phyloP scores from a whole-genome alignment of 2,113 vertebrate species.

The Larimichthys polyactis region DNA sequence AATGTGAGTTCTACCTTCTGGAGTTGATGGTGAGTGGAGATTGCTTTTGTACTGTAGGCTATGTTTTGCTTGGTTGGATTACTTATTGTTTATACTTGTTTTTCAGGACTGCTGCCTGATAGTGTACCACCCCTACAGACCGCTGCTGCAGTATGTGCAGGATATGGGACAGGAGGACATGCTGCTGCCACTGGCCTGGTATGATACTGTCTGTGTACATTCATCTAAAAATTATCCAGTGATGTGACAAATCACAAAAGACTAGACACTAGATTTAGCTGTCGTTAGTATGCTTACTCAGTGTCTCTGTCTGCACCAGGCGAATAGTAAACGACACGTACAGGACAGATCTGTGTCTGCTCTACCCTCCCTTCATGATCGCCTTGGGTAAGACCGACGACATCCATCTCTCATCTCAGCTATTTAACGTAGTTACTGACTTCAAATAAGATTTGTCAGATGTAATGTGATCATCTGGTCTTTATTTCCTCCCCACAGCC shows the following conservation, averaged over 20 bases:
- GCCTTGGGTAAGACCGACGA: conserved; percentile 90
- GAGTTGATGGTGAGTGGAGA: conserved; percentile 94
- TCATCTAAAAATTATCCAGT: background rate
- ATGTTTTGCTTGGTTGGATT: background rate
- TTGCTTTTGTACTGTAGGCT: background rate
- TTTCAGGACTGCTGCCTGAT: conserved; percentile 98
- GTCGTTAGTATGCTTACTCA: conserved; percentile 4
- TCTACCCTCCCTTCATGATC: conserved; percentile 99
- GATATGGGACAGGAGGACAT: conserved; percentile 99
- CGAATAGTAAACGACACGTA: conserved; percentile 99
- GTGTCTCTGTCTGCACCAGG: conserved; percentile 81
- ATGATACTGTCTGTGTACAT: conserved; percentile 44
- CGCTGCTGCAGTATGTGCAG: conserved; percentile 97
- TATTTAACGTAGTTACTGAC: conserved; percentile 37
- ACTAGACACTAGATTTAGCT: background rate
- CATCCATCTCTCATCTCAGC: conserved; percentile 9
- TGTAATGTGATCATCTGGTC: conserved; percentile 22
- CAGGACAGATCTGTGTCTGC: conserved; percentile 97
- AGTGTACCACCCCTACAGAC: conserved; percentile 99
- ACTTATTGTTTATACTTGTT: background rate
- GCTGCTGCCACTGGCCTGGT: conserved; percentile 98
- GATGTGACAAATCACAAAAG: background rate
- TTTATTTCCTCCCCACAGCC: conserved; percentile 80
- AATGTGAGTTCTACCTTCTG: conserved; percentile 99
- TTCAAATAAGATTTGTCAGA: conserved; percentile 10